Evolutionary conservation across 2,113 vertebrate genomes (phyloP).

Genomic region (Spermophilus dauricus): DNA sequence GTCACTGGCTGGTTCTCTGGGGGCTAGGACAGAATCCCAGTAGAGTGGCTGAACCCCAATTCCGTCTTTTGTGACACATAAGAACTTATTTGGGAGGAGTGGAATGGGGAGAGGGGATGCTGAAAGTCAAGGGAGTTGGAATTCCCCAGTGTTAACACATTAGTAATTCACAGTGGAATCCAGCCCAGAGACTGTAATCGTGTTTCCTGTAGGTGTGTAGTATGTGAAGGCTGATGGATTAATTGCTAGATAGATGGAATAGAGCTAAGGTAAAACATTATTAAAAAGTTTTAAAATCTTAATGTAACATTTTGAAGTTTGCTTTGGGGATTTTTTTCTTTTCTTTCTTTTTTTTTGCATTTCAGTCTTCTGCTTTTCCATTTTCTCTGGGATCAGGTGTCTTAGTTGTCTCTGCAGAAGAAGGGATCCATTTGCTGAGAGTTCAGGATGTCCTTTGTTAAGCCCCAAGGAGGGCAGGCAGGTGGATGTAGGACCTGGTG

Average conservation of each 20-base stretch:
- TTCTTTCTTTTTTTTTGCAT: conserved; percentile 46
- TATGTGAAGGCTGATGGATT: conserved; percentile 85
- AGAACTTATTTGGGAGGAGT: conserved; percentile 40
- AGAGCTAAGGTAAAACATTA: conserved; percentile 85
- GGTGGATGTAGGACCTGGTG: not conserved
- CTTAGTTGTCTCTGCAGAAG: not conserved
- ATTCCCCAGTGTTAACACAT: conserved; percentile 80
- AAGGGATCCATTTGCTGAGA: not conserved
- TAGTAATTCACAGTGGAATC: conserved; percentile 80
- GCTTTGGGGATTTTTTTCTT: conserved; percentile 66
- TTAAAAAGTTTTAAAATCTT: conserved; percentile 87
- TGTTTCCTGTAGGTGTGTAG: conserved; percentile 85
- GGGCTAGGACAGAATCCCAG: conserved; percentile 43
- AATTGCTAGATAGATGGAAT: conserved; percentile 88
- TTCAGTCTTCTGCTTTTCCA: conserved; percentile 60
- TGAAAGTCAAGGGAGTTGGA: conserved; percentile 64
- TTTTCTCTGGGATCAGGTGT: conserved; percentile 42
- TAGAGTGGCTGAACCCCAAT: not conserved
- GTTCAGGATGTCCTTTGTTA: not conserved
- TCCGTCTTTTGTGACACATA: conserved; percentile 59
- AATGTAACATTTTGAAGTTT: conserved; percentile 83
- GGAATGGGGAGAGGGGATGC: not conserved
- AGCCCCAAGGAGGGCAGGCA: not conserved
- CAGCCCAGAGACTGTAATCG: conserved; percentile 59
- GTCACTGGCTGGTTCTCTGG: conserved; percentile 49